Evolutionary conservation across 2,888 invertebrate genomes (phyloP), one percentile per base, ranked within the genome.

Genomic region (Aradus depressus): DNA sequence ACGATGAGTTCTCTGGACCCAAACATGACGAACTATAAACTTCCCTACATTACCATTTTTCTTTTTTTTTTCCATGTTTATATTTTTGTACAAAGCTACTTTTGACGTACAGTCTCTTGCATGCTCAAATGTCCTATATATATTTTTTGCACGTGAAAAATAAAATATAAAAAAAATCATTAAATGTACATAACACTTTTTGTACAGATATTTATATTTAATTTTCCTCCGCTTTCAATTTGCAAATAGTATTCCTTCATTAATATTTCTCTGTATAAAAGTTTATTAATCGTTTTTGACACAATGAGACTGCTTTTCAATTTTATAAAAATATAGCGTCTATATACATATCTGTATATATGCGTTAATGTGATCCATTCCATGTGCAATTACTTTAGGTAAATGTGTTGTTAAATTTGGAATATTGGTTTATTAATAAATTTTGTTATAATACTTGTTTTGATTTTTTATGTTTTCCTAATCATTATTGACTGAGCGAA

Each of bases 1-100:
- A 90, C 70, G 87, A 86, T 43, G 95, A 96, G 70, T 96, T 96
- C 74, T 91, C 90, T 22, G 95, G 93, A 3, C 93, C 95, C 14
- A 95, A 96, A 68, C 95, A 95, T 69, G 96, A 96, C 68, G 96
- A 95, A 71, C 81, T 96, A 67, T 95, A 84, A 76, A 64, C 6
- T 10, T 10, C 5, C 18, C 21, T 8, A 43, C 22, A 18, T n/a
- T n/a, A n/a, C n/a, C n/a, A n/a, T n/a, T n/a, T n/a, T n/a, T n/a
- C n/a, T n/a, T n/a, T n/a, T n/a, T n/a, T n/a, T n/a, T n/a, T n/a
- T n/a, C n/a, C n/a, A n/a, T n/a, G n/a, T n/a, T n/a, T n/a, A n/a
- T 22, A 42, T 37, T 38, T 47, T 21, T 47, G 47, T 47, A 47
- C 47, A 47, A 47, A 47, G 47, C 22, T 38, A 38, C 47, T 18